Percentiles rank a stretch among this genome's conserved stretches.
Evolutionary conservation across 1,140 invertebrate species (phyloP).

Genomic region (Oryzaephilus surinamensis): DNA sequence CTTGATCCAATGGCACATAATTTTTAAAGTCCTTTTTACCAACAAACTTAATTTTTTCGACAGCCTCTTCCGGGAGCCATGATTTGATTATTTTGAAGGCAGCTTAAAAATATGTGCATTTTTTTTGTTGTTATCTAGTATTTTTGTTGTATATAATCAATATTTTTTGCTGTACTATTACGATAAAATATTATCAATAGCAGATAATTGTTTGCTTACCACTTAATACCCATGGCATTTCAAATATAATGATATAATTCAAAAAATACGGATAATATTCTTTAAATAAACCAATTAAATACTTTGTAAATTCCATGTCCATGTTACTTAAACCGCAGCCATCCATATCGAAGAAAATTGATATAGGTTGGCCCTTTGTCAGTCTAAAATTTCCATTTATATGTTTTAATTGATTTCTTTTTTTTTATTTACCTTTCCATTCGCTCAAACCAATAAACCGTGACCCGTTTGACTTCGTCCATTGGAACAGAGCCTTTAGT

Average conservation of each 20-base stretch:
- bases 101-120: conserved; percentile 44
- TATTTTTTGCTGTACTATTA: no score
- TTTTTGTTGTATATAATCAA: no score
- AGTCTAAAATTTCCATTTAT: conserved; percentile 39
- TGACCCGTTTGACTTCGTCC: conserved; percentile 63
- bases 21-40: conserved; percentile 66
- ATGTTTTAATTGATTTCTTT: no score
- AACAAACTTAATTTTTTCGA: conserved; percentile 83
- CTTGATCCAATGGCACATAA: conserved; percentile 63
- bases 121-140: not conserved
- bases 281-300: conserved; percentile 79
- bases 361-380: conserved; percentile 65
- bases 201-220: conserved; percentile 41
- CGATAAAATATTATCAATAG: not conserved
- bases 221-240: conserved; percentile 92
- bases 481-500: conserved; percentile 63
- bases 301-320: conserved; percentile 80
- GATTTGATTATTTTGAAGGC: conserved; percentile 88
- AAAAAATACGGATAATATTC: conserved; percentile 81
- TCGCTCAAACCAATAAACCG: conserved; percentile 84
- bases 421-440: conserved; percentile 51
- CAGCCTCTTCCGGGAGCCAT: conserved; percentile 77
- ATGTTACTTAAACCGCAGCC: conserved; percentile 75
- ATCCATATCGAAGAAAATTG: conserved; percentile 83
- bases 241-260: conserved; percentile 85